Conservation (phyloP, 2,113 vertebrate genomes). For the Cairina moschata region DNA sequence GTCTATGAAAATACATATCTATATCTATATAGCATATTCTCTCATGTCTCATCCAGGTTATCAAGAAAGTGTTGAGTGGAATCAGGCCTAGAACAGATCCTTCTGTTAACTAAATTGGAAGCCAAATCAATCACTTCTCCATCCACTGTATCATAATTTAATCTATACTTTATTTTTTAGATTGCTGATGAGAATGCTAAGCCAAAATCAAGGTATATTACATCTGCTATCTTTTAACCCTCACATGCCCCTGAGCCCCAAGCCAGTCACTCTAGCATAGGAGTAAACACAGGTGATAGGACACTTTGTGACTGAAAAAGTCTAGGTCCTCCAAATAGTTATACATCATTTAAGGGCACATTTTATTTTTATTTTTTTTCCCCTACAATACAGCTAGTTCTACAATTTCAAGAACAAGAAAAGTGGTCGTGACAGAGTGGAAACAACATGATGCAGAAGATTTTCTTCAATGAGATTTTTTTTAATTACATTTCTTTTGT, state of each 20-base stretch:
- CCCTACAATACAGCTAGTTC: not conserved
- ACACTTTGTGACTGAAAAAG: not conserved
- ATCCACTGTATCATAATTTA: not conserved
- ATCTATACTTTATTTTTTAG: not conserved
- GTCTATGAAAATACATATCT: not conserved
- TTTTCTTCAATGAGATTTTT: not conserved
- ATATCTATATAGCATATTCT: not conserved
- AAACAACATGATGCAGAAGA: not conserved
- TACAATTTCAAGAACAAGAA: not conserved
- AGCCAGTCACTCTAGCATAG: not conserved
- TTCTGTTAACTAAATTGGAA: not conserved
- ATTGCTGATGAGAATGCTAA: not conserved
- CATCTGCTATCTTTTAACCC: not conserved
- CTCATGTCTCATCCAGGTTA: not conserved
- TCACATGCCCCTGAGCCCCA: not conserved
- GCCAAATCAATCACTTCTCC: not conserved
- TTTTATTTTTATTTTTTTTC: not conserved
- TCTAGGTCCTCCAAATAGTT: not conserved
- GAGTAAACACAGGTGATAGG: not conserved
- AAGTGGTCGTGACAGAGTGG: too few species aligned
- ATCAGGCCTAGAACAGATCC: not conserved
- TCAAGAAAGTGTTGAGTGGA: not conserved
- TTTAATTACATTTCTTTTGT: too few species aligned
- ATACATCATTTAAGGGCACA: not conserved
- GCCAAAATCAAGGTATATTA: not conserved